phyloP scores from a whole-genome alignment of 2,797 vertebrate species.

The Adelosebastes latens region DNA sequence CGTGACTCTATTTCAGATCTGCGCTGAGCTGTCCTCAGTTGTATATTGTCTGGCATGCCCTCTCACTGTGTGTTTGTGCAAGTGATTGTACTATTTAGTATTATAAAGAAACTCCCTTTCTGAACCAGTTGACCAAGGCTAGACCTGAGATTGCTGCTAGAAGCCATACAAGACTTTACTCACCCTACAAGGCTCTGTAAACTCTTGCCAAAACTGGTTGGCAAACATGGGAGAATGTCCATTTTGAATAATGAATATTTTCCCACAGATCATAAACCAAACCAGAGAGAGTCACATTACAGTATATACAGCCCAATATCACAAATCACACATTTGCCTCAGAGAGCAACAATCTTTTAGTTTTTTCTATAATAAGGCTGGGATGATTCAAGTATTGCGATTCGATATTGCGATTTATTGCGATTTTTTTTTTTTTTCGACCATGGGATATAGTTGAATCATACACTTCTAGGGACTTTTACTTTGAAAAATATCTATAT shows the following conservation, averaged over 20 bases:
- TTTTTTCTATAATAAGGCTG: too few species aligned
- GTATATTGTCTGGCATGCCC: constrained; percentile 8
- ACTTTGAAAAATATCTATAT: too few species aligned
- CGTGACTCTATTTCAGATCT: constrained; percentile 56
- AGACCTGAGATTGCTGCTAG: background rate
- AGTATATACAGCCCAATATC: too few species aligned
- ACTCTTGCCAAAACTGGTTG: background rate
- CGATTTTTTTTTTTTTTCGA: too few species aligned
- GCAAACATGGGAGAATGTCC: background rate
- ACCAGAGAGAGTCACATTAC: background rate
- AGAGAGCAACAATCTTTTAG: too few species aligned
- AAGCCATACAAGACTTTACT: background rate
- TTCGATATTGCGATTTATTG: too few species aligned
- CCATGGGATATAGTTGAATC: too few species aligned
- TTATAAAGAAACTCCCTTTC: constrained; percentile 7
- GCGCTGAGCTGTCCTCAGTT: constrained; percentile 31
- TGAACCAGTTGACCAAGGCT: background rate
- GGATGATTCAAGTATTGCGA: too few species aligned
- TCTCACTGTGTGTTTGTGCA: constrained; percentile 10
- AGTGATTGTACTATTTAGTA: background rate
- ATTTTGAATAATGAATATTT: background rate
- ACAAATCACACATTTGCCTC: too few species aligned
- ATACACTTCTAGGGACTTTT: too few species aligned
- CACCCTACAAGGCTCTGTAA: background rate
- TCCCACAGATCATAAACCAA: background rate